These are phyloP conservation scores for Premnoplex brunnescens DNA, from an alignment of 2,797 vertebrate species.

Conservation along the genomic window DNA sequence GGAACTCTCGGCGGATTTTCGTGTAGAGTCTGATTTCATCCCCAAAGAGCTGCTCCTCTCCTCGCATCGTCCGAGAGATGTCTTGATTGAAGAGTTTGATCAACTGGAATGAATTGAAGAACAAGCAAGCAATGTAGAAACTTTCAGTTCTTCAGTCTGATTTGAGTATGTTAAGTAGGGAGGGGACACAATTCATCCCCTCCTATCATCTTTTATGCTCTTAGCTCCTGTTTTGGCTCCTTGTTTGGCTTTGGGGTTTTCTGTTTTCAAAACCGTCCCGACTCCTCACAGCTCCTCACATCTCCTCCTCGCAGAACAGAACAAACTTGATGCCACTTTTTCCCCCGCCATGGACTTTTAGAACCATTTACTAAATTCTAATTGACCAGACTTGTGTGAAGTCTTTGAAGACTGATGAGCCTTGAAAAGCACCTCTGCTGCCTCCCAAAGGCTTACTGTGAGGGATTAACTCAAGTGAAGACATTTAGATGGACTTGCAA, in stretches of 20 bases:
- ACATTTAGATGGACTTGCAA: not conserved
- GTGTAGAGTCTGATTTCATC: constrained; percentile 38
- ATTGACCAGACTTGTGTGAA: not conserved
- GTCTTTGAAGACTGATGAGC: not conserved
- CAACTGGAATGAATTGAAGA: constrained; percentile 49
- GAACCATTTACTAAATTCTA: not conserved
- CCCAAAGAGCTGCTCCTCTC: constrained; percentile 56
- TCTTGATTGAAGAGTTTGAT: constrained; percentile 66
- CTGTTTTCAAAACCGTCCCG: not conserved
- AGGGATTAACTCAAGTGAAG: not conserved
- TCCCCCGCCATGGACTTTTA: not conserved
- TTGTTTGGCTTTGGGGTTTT: not conserved
- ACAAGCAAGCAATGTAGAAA: not conserved
- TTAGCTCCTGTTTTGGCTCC: not conserved
- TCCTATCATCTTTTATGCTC: not conserved
- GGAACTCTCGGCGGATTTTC: constrained; percentile 60
- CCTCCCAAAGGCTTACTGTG: not conserved
- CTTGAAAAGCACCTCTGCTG: not conserved
- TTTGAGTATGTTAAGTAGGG: not conserved
- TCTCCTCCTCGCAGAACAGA: not conserved
- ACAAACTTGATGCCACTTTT: not conserved
- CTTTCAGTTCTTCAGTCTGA: not conserved
- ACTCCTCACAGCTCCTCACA: too few species aligned
- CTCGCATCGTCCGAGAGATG: not conserved
- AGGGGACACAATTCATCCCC: not conserved